Base-by-base conservation (phyloP, 2,113 vertebrate genomes). In the Lates calcarifer region DNA sequence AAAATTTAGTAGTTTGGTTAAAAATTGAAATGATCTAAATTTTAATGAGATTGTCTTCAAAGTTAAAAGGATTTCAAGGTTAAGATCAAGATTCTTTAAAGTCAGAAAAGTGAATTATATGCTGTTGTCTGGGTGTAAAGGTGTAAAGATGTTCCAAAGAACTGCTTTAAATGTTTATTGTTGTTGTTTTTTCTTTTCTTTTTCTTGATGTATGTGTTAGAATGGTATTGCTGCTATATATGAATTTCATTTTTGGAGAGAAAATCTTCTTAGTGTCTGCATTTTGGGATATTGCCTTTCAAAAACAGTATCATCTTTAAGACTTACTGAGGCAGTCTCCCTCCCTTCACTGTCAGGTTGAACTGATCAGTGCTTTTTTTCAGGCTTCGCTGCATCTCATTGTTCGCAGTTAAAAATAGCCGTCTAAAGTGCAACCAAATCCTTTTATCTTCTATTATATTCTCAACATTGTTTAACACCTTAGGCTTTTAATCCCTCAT, bases 351-450 rank as follows among this genome's bases (percentile, higher is more conserved):
- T 41, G 41, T 74, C 65, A 45, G 11, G n/a, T 73, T 72, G 35
- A 68, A 53, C 17, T 73, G 61, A 82, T 69, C 49, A 12, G 8
- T 43, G 51, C 22, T 56, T 53, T 47, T 60, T 71, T 77, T 45
- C 24, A 58, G 43, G n/a, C 82, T 85, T 77, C 37, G 17, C 57
- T 73, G 57, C n/a, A 14, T 58, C 58, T 84, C 58, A 77, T 61
- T 84, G 68, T 84, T 75, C n/a, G 29, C 2, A 12, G 62, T 58
- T 83, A 83, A 81, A 87, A 89, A 85, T 83, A 84, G 69, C 58
- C 4, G 5, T 55, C n/a, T 77, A 58, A 51, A 75, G 43, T 83
- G 53, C 7, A 39, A 28, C 22, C 39, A 71, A 70, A 82, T 69
- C 63, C 72, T 79, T 82, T 76, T 33, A 87, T 70, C 77, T 75